Evolutionary conservation across 2,113 vertebrate species (phyloP), one percentile per base, ranked within the genome.

Genomic region (Struthio camelus): DNA sequence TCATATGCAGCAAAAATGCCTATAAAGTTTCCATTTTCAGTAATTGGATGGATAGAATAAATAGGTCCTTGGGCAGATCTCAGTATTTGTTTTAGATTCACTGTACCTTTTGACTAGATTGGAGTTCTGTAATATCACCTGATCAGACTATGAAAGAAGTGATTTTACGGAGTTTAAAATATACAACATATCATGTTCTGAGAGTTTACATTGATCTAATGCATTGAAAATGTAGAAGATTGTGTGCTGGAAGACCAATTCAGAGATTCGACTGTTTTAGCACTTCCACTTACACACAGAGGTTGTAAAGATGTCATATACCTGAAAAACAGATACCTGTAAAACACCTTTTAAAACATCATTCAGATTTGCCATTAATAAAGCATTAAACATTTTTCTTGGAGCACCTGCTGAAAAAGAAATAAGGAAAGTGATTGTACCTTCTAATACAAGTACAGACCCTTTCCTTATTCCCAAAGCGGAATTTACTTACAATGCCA

Each of bases 191-290:
- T 50, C 81, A 61, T 17, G 17, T 95, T 93, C 66, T 93, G 44
- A 92, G 53, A 53, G 24, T 77, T 76, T 76, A 65, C 77, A n/a
- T 36, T 82, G 64, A 70, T 90, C 44, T 87, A 95, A 85, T 78
- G 66, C n/a, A 72, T 44, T 81, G 86, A 82, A 96, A 92, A 87
- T 90, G 8, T 32, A 81, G 64, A 85, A 89, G 19, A 85, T 34
- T 89, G 0, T 67, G 9, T 94, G 30, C 80, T 87, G 20, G 20
- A 71, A 76, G 88, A 97, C 76, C 36, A 51, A 92, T 88, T 92
- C 58, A 85, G 38, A 92, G 65, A 90, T 90, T 46, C 94, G 42
- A 89, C 61, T 94, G 73, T 79, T 96, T 96, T 79, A 97, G 84
- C 79, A 80, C 59, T 91, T 97, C 10, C 58, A 80, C 62, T 89